A percentile compares a stretch with the other conserved stretches of the same genome.
These are phyloP conservation scores for Enteromius anoplus DNA, from an alignment of 2,797 vertebrate species.

Conservation along the genomic window DNA sequence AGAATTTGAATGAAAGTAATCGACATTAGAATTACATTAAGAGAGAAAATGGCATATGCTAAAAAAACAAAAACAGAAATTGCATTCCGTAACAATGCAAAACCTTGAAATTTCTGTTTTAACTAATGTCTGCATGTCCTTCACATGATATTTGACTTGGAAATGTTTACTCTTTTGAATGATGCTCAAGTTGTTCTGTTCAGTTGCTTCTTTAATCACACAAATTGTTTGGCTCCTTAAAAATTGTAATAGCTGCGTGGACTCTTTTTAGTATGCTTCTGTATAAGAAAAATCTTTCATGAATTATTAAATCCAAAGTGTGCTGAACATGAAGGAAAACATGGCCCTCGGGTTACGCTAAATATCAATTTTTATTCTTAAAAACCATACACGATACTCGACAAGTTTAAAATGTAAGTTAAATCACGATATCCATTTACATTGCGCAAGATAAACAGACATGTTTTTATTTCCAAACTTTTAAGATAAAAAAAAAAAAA, in stretches of 20 bases:
- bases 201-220: not conserved
- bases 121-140: not conserved
- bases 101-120: not conserved
- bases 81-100: not conserved
- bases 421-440: slow-evolving; percentile 86
- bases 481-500: slow-evolving; percentile 81
- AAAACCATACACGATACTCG: slow-evolving; percentile 88
- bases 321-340: slow-evolving; percentile 67
- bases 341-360: slow-evolving; percentile 78
- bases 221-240: not conserved
- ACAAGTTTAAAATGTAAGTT: slow-evolving; percentile 89
- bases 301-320: slow-evolving; percentile 17
- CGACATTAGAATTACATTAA: not conserved
- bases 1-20: not conserved
- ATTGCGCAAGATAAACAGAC: slow-evolving; percentile 88
- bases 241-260: not conserved
- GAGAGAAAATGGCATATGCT: too few relatives aligned
- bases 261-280: not conserved
- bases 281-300: not conserved
- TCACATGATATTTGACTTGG: not conserved
- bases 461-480: slow-evolving; percentile 86
- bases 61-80: not conserved
- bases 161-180: too few relatives aligned
- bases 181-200: not conserved
- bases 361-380: slow-evolving; percentile 86